phyloP scores from a whole-genome alignment of 2,888 invertebrate species.

The Caenorhabditis sp. region DNA sequence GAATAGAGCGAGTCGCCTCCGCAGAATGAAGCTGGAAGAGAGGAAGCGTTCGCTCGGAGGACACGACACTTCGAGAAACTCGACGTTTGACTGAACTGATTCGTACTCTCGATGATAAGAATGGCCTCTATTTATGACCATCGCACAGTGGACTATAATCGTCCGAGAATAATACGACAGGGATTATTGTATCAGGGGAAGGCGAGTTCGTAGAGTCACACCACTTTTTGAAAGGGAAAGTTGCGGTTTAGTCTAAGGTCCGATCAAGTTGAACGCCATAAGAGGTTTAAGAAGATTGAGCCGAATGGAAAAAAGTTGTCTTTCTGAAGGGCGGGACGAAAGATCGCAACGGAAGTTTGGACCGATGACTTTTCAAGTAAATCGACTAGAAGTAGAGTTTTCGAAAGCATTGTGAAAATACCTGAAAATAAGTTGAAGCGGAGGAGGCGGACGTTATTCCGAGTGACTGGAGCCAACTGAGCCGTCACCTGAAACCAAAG shows the following conservation, averaged over 20 bases:
- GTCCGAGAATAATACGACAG: background rate
- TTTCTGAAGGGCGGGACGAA: conserved; percentile 7
- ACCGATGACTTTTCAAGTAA: background rate
- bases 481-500: too few relatives aligned
- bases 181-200: conserved; percentile 40
- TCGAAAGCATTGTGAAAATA: conserved; percentile 21
- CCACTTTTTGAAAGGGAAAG: conserved; percentile 23
- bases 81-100: conserved; percentile 16
- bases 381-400: conserved; percentile 28
- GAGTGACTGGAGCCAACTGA: conserved; percentile 22
- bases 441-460: background rate
- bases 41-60: background rate
- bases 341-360: conserved; percentile 42
- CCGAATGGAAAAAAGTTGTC: background rate
- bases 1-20: conserved; percentile 43
- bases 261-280: conserved; percentile 21
- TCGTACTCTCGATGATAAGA: conserved; percentile 2
- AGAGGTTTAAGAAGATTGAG: conserved; percentile 3
- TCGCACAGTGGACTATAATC: conserved; percentile 33
- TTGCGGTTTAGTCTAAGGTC: conserved; percentile 2
- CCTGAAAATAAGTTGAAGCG: conserved; percentile 27
- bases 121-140: conserved; percentile 10
- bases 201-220: conserved; percentile 25
- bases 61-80: conserved; percentile 18
- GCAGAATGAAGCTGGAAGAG: conserved; percentile 39